Conservation (phyloP, 1,140 invertebrate species). For the Eumeta japonica region DNA sequence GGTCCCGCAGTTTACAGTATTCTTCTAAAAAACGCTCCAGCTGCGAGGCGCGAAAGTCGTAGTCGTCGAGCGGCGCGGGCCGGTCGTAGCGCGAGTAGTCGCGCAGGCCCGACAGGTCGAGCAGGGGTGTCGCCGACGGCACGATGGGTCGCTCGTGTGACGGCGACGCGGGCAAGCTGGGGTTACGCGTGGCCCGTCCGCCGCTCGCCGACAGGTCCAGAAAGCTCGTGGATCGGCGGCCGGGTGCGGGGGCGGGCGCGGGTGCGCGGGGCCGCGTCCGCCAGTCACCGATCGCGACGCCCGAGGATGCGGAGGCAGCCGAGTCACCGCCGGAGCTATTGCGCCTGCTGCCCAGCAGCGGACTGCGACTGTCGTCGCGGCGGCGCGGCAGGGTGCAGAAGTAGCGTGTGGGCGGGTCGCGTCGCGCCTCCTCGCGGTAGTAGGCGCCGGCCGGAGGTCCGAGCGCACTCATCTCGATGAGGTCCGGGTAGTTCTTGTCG, state of each 20-base stretch:
- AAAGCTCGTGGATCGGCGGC: conserved; percentile 57
- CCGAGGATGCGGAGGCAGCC: conserved; percentile 15
- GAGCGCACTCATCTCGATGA: conserved; percentile 65
- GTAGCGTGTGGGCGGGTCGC: conserved; percentile 44
- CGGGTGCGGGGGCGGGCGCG: conserved; percentile 23
- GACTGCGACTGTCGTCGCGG: conserved; percentile 68
- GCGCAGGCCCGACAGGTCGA: conserved; percentile 55
- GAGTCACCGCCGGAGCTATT: conserved; percentile 52
- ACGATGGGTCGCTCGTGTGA: conserved; percentile 36
- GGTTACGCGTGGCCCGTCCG: conserved; percentile 38
- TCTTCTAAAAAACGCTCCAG: conserved; percentile 75
- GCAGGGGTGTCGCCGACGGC: conserved; percentile 57
- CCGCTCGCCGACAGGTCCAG: conserved; percentile 52
- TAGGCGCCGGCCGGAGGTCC: conserved; percentile 36
- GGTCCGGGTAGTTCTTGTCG: conserved; percentile 67
- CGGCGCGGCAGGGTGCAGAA: conserved; percentile 64
- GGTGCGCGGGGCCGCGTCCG: conserved; percentile 37
- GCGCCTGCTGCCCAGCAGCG: conserved; percentile 57
- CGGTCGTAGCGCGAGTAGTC: conserved; percentile 45
- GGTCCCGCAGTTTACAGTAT: conserved; percentile 71
- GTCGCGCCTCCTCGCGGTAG: conserved; percentile 34
- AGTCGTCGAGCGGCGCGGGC: conserved; percentile 57
- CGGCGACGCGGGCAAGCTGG: conserved; percentile 50
- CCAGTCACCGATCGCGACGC: no score
- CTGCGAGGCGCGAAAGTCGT: conserved; percentile 75